Evolutionary conservation across 2,888 invertebrate species (phyloP), one percentile per base, ranked within the genome.

Genomic region (Steinernema scapterisci): DNA sequence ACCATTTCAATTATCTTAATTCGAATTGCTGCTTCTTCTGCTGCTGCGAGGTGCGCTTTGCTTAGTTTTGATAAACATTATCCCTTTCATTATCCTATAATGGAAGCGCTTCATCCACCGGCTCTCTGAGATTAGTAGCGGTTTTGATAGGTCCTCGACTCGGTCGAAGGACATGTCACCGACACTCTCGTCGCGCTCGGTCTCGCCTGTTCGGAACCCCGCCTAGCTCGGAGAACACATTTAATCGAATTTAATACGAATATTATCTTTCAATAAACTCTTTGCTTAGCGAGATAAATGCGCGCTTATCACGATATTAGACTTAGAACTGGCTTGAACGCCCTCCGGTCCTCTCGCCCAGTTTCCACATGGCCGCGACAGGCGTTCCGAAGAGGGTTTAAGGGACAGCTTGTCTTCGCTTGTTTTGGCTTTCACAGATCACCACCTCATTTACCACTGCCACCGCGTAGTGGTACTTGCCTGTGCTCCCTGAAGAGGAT

Each of bases 181-280:
- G 48, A 13, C 48, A 48, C 48, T n/a, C n/a, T n/a, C 48, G 16
- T 48, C 48, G 48, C 48, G 45, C 48, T 48, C 38, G 38, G 38
- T 38, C 38, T n/a, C n/a, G n/a, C n/a, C n/a, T 9, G 38, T 48
- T 48, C 19, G 48, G 13, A 48, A 16, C 48, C 38, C 38, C 38
- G 9, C 9, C 3, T 3, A 38, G 9, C 38, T 3, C 38, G 38
- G 38, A 38, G 38, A 38, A 38, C 38, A 38, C 38, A 38, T 48
- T 48, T 63, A 63, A 63, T 52, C 52, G 63, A 63, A 63, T 25
- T 63, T 63, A 63, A 63, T 63, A 16, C 63, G 63, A 63, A 63
- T 63, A 63, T 63, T 63, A 63, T 63, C 63, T 63, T 31, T 25
- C 25, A 63, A 63, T 63, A 63, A 63, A 31, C 38, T 63, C 16